phyloP scores from a whole-genome alignment of 2,888 invertebrate species.

The Apotomis betuletana region DNA sequence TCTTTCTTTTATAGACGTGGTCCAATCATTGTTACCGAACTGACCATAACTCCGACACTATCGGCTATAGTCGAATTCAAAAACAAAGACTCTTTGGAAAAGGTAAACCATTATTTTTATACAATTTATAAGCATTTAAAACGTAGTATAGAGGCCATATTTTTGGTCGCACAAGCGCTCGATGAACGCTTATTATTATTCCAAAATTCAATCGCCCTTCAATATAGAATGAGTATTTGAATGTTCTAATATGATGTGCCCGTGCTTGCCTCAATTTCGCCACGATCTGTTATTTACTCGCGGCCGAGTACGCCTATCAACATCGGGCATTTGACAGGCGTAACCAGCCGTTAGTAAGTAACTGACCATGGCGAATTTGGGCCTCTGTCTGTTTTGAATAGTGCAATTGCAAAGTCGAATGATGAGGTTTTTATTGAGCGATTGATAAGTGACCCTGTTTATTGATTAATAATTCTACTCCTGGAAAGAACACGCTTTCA shows the following conservation, averaged over 20 bases:
- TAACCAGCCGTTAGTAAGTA: too few species aligned
- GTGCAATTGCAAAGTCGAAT: conserved; percentile 1
- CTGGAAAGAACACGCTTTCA: too few species aligned
- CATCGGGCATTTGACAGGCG: too few species aligned
- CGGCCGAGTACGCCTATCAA: too few species aligned
- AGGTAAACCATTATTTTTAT: conserved; percentile 80
- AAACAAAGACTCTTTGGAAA: conserved; percentile 83
- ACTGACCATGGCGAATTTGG: too few species aligned
- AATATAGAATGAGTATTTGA: conserved; percentile 80
- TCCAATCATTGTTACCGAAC: conserved; percentile 83
- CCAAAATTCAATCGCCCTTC: conserved; percentile 66
- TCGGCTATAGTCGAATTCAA: conserved; percentile 84
- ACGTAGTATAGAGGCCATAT: conserved; percentile 50
- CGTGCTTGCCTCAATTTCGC: conserved; percentile 10
- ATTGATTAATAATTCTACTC: too few species aligned
- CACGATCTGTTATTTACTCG: too few species aligned
- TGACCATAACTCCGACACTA: conserved; percentile 83
- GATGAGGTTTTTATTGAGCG: conserved; percentile 7
- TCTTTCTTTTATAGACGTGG: conserved; percentile 84
- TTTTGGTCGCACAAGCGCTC: conserved; percentile 50
- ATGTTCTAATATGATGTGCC: conserved; percentile 78
- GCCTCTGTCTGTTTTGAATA: conserved; percentile 11
- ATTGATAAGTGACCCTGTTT: background rate
- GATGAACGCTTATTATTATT: conserved; percentile 65
- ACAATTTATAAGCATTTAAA: conserved; percentile 67